Evolutionary conservation across 2,797 vertebrate species (phyloP).

Genomic region (Pachyuromys duprasi): DNA sequence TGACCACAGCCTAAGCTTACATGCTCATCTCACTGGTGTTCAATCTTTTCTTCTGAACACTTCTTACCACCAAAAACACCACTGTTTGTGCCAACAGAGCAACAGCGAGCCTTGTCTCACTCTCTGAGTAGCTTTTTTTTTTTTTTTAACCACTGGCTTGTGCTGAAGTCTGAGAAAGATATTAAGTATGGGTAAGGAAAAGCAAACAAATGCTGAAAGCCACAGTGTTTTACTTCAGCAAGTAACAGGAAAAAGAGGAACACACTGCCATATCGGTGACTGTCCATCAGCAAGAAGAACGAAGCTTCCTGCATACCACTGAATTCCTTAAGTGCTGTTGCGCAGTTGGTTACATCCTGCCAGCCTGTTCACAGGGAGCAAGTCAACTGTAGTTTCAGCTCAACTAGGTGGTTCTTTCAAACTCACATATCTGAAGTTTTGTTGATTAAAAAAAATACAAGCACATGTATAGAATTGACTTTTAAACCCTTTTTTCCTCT

Average conservation of each 20-base stretch:
- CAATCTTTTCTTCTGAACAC: neutral
- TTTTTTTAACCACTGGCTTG: conserved; percentile 5
- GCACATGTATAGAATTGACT: neutral
- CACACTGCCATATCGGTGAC: neutral
- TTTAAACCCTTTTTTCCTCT: neutral
- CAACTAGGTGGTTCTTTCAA: conserved; percentile 13
- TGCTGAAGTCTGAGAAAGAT: conserved; percentile 31
- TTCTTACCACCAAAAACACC: neutral
- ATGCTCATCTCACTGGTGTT: neutral
- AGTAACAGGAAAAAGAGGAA: neutral
- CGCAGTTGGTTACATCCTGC: neutral
- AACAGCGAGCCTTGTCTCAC: neutral
- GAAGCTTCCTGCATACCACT: neutral
- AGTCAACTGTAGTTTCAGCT: neutral
- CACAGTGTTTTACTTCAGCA: neutral
- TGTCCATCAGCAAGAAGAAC: neutral
- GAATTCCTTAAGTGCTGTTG: neutral
- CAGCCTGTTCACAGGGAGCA: neutral
- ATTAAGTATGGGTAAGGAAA: neutral
- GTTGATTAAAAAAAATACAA: conserved; percentile 37
- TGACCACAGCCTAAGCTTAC: neutral
- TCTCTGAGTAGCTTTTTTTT: conserved; percentile 3
- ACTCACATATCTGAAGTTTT: conserved; percentile 4
- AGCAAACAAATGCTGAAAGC: conserved; percentile 16
- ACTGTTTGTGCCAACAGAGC: neutral